Base-by-base conservation (phyloP, 2,888 invertebrate species). In the Monopis laevigella region DNA sequence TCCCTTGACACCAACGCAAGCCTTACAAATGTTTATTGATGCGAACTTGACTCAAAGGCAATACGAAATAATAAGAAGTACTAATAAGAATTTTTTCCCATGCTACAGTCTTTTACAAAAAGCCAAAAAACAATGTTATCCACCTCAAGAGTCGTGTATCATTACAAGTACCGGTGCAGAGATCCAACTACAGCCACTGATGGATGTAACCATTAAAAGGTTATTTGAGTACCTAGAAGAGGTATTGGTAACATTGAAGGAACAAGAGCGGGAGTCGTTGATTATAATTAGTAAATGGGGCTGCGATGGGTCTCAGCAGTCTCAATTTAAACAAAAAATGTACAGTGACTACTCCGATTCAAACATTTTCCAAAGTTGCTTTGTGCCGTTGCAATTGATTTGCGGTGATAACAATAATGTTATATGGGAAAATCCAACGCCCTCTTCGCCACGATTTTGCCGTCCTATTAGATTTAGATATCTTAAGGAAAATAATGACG, bases 1-100 rank as follows among this genome's bases (percentile, higher is more conserved):
- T n/a, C n/a, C n/a, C n/a, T n/a, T 45, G 10, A 35, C 46, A 14
- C 44, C 41, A 19, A 29, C 39, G 26, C 41, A 42, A 39, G 46
- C 45, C 30, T 40, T 49, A 12, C n/a, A 41, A 26, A 48, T 51
- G 46, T 49, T 49, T 26, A 28, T 48, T 11, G 51, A 47, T 17
- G 48, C 51, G 10, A 47, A 45, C 28, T 40, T 48, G 11, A 41
- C 47, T 10, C 17, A 35, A 13, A 8, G 35, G 11, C 47, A 44
- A 26, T 47, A 47, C 21, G 47, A 45, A 41, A 41, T 47, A 34
- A 40, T 47, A 16, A 42, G 44, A 44, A 28, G 19, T 1, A 44
- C 36, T 8, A 41, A 45, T 27, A 41, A 41, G 41, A 40, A 44
- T 14, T 30, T 34, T 12, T 44, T 38, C 35, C 44, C 47, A 4